Evolutionary conservation across 2,888 invertebrate genomes (phyloP).

Genomic region (Marronus borbonicus): DNA sequence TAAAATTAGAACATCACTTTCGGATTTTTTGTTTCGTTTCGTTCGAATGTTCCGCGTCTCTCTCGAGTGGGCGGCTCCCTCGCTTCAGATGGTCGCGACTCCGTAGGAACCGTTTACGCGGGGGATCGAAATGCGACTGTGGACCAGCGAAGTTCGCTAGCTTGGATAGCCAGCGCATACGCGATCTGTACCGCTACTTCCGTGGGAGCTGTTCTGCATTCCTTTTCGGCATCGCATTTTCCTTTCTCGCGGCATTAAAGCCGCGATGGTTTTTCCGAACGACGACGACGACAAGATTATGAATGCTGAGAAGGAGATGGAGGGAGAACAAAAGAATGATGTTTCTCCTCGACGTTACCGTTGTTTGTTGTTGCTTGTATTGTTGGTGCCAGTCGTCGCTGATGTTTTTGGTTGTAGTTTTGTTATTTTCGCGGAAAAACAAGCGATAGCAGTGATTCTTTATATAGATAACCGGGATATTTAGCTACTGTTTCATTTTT

Average conservation of each 20-base stretch:
- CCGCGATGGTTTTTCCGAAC: not conserved
- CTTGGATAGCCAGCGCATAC: constrained; percentile 44
- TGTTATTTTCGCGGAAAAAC: too few species aligned
- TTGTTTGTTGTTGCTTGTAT: too few species aligned
- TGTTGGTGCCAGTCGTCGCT: too few species aligned
- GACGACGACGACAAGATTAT: constrained; percentile 6
- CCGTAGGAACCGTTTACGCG: constrained; percentile 36
- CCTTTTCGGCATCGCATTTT: constrained; percentile 32
- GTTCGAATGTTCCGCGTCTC: not conserved
- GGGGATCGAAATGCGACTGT: constrained; percentile 40
- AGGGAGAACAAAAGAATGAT: not conserved
- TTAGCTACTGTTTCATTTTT: not conserved
- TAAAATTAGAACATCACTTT: not conserved
- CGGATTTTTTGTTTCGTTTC: not conserved
- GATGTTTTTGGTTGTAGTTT: too few species aligned
- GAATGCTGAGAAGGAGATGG: not conserved
- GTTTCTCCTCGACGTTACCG: constrained; percentile 1
- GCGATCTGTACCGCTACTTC: constrained; percentile 32
- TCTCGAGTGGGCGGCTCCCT: constrained; percentile 13
- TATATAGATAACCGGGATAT: not conserved
- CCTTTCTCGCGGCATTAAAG: not conserved
- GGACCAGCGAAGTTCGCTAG: constrained; percentile 41
- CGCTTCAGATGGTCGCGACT: constrained; percentile 5
- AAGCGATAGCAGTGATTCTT: not conserved
- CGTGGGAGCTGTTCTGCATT: constrained; percentile 39